Evolutionary conservation across 2,888 invertebrate genomes (phyloP).

Genomic region (Clitarchus hookeri): DNA sequence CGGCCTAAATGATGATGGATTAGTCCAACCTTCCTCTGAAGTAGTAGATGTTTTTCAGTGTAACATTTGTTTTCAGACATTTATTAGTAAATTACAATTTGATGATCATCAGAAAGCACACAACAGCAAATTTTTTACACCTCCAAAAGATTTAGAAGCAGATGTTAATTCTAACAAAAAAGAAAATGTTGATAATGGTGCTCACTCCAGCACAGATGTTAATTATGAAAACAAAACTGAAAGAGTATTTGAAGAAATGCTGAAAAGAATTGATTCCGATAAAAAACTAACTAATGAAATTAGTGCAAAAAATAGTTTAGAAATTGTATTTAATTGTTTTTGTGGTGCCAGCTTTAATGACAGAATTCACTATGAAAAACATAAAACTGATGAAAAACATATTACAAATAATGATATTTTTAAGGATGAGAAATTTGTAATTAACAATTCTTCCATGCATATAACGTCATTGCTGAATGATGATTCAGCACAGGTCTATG

Average conservation of each 20-base stretch:
- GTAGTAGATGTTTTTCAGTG: constrained; percentile 45
- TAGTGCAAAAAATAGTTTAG: neutral
- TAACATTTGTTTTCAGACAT: constrained; percentile 56
- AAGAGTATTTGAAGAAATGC: neutral
- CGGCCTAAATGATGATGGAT: neutral
- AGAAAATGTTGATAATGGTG: neutral
- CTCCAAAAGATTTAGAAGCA: too few relatives aligned
- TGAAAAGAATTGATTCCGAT: neutral
- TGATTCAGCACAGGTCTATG: neutral
- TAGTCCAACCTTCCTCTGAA: neutral
- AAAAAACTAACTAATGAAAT: neutral
- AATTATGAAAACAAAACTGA: neutral
- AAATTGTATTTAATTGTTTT: neutral
- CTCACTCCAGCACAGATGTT: neutral
- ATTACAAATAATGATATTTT: neutral
- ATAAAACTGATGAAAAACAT: constrained; percentile 3
- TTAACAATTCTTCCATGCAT: neutral
- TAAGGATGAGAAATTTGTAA: neutral
- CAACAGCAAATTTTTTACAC: constrained; percentile 33
- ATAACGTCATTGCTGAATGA: neutral
- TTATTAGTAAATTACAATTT: constrained; percentile 56
- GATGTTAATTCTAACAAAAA: too few relatives aligned
- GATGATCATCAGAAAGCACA: constrained; percentile 57
- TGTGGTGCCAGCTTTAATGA: neutral
- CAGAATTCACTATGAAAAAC: neutral